Conservation (phyloP, 1,140 invertebrate species). For the Trypoxylus dichotomus region DNA sequence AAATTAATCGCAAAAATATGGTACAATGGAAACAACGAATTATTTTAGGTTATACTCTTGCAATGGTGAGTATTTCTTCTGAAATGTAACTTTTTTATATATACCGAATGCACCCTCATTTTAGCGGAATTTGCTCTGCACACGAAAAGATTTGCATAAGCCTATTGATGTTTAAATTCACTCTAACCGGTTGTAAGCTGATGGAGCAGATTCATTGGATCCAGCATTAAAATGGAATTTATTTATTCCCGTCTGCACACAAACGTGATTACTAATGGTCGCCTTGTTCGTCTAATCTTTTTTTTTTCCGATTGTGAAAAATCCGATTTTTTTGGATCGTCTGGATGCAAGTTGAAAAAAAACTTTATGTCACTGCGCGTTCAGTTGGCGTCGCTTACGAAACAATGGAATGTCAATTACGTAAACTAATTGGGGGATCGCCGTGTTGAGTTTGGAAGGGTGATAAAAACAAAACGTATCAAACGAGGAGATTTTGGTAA, state of each 20-base stretch:
- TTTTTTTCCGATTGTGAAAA: background rate
- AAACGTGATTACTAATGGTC: background rate
- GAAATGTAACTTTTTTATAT: too few relatives aligned
- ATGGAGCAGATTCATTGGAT: background rate
- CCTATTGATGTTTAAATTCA: too few relatives aligned
- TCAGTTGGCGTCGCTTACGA: background rate
- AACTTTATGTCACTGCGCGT: background rate
- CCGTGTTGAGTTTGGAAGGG: background rate
- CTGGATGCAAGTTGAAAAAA: background rate
- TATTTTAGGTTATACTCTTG: too few relatives aligned
- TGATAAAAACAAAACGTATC: constrained; percentile 4
- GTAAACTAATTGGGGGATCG: background rate
- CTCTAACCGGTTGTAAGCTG: too few relatives aligned
- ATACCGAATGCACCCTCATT: too few relatives aligned
- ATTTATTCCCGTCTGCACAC: background rate
- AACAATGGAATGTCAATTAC: constrained; percentile 19
- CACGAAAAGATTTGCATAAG: too few relatives aligned
- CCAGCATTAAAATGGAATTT: background rate
- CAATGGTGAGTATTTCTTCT: too few relatives aligned
- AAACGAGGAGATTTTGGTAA: background rate
- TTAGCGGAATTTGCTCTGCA: too few relatives aligned
- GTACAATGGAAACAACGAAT: too few relatives aligned
- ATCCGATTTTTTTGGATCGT: background rate
- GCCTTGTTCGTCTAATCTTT: constrained; percentile 8
- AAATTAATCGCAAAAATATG: too few relatives aligned